Base-by-base conservation (phyloP, 2,113 vertebrate species). In the Centropus unirufus region DNA sequence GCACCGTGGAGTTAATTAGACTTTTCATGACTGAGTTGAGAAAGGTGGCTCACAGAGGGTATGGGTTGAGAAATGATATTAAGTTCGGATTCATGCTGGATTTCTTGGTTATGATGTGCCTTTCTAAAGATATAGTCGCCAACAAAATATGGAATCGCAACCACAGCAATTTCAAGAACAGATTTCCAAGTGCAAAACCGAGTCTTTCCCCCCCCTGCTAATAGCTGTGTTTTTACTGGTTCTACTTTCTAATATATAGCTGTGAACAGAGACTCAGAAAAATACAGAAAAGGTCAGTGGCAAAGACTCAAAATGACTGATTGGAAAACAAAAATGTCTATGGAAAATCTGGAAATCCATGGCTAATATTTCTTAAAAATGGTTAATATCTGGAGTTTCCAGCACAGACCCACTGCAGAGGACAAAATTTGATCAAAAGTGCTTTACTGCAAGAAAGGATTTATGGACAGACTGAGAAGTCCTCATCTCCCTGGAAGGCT, bases 11-110 rank as follows among this genome's bases (percentile, higher is more conserved):
- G 34, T 91, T 92, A 95, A 96, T 94, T 89, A 89, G 80, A 82
- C 51, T 92, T 96, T 89, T 93, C 69, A 68, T 5, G 10, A 82
- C 66, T 5, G 7, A 85, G 30, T 61, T 91, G 77, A 87, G 64
- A 92, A 86, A 94, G 80, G 69, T 92, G 42, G n/a, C 80, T 92
- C 61, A 70, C 73, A 79, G 81, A 61, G 66, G 46, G 23, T 92
- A 84, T 62, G 30, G 58, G 46, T 89, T 91, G 92, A 87, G 74
- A 93, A 92, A 91, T 89, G 66, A 91, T 97, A 93, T 95, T 95
- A 94, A 91, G 69, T 87, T 87, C 66, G 83, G 87, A 84, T 91
- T 95, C 89, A 79, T 73, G 83, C 74, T 93, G 91, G 17, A 57
- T 95, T 92, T 94, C 87, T 84, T 84, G 66, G 69, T 87, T 94